Conservation (phyloP, 2,888 invertebrate species). For the Philaethria dido region DNA sequence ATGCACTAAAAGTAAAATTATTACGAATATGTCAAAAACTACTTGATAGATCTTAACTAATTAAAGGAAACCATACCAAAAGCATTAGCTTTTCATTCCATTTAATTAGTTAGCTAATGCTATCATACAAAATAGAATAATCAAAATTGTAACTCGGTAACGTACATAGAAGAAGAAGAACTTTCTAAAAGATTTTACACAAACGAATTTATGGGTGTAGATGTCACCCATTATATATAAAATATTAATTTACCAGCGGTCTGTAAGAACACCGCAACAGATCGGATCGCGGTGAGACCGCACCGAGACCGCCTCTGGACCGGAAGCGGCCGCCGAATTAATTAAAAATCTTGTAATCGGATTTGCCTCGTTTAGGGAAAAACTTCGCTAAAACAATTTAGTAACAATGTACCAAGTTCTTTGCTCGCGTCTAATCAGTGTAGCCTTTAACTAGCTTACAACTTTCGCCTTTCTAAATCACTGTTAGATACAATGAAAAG, state of each 20-base stretch:
- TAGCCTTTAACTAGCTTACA: neutral
- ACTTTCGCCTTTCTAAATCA: neutral
- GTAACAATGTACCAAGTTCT: slow-evolving; percentile 10
- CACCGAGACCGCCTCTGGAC: neutral
- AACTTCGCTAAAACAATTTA: slow-evolving; percentile 8
- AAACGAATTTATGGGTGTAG: neutral
- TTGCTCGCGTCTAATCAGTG: neutral
- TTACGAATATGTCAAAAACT: too few species aligned
- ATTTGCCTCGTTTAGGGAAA: slow-evolving; percentile 24
- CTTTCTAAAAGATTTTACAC: neutral
- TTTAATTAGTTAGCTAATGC: too few species aligned
- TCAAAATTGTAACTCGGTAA: too few species aligned
- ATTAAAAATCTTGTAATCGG: slow-evolving; percentile 35
- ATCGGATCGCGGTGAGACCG: neutral
- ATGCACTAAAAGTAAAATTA: too few species aligned
- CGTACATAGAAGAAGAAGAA: too few species aligned
- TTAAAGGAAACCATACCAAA: too few species aligned
- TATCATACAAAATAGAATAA: too few species aligned
- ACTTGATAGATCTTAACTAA: too few species aligned
- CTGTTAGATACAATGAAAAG: neutral
- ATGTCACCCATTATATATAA: neutral
- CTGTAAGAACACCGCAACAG: neutral
- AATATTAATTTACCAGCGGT: neutral
- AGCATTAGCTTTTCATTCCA: too few species aligned
- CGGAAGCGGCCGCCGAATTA: slow-evolving; percentile 21